Evolutionary conservation across 2,797 vertebrate genomes (phyloP).

Genomic region (Rhinoraja longicauda): DNA sequence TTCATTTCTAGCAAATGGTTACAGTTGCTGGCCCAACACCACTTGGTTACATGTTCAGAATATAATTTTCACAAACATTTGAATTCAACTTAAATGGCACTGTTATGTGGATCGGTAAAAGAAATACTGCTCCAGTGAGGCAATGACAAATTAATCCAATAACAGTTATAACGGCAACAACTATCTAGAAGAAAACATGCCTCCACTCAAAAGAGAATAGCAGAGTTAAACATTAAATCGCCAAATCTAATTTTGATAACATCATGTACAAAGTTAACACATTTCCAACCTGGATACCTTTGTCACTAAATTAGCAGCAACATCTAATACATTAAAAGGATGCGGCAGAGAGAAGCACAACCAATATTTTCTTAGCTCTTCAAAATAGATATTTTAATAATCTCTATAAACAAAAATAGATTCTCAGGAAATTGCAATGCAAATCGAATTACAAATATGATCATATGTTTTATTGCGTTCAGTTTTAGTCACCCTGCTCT

Average conservation of each 20-base stretch:
- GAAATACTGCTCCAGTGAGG: not conserved
- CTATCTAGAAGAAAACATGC: not conserved
- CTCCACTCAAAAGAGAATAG: not conserved
- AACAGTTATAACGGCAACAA: not conserved
- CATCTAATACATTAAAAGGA: not conserved
- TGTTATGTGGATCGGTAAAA: not conserved
- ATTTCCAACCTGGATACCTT: not conserved
- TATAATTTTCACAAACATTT: not conserved
- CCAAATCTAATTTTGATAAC: not conserved
- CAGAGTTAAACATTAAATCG: not conserved
- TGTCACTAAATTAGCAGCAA: not conserved
- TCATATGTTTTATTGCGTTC: not conserved
- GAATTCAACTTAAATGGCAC: not conserved
- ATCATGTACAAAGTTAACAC: not conserved
- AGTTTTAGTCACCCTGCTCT: no score
- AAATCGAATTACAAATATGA: not conserved
- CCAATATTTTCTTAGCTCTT: not conserved
- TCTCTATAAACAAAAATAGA: not conserved
- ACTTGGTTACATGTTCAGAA: not conserved
- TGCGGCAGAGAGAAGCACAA: not conserved
- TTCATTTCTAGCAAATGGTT: not conserved
- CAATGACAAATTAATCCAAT: not conserved
- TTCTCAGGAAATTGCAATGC: not conserved
- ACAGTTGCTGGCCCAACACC: not conserved
- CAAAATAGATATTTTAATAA: not conserved